Evolutionary conservation across 2,888 invertebrate species (phyloP).

Genomic region (Drosophila quinaria): DNA sequence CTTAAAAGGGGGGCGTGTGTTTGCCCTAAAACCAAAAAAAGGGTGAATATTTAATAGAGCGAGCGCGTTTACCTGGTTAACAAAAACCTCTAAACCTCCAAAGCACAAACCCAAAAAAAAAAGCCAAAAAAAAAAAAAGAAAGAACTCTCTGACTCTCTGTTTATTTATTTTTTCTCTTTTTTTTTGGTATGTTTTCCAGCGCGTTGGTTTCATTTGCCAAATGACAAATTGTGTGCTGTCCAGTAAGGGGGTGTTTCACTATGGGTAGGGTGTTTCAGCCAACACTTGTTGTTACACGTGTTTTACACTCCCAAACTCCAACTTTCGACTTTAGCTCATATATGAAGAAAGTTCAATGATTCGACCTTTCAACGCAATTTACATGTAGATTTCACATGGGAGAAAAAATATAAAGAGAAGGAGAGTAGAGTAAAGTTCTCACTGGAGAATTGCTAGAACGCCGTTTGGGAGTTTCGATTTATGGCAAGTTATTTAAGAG

Average conservation of each 20-base stretch:
- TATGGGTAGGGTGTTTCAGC: constrained; percentile 26
- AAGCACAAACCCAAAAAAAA: background rate
- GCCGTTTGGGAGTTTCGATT: background rate
- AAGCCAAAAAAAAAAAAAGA: background rate
- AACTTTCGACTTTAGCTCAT: constrained; percentile 14
- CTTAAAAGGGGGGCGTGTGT: background rate
- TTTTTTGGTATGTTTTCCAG: background rate
- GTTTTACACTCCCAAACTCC: constrained; percentile 16
- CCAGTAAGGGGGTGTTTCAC: constrained; percentile 1
- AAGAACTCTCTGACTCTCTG: background rate
- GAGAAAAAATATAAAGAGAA: no score
- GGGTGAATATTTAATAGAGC: constrained; percentile 77
- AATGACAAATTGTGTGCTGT: constrained; percentile 73
- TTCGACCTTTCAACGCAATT: constrained; percentile 74
- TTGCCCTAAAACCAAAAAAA: constrained; percentile 34
- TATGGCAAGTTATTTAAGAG: background rate
- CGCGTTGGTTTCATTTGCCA: constrained; percentile 48
- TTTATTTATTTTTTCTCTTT: background rate
- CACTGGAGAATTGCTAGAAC: no score
- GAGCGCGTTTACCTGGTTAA: constrained; percentile 40
- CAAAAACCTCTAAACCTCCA: background rate
- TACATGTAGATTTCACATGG: constrained; percentile 63
- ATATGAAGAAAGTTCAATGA: constrained; percentile 51
- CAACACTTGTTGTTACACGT: constrained; percentile 74
- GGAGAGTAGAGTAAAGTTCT: no score